Conservation (phyloP, 2,797 vertebrate species). For the Salmo trutta region DNA sequence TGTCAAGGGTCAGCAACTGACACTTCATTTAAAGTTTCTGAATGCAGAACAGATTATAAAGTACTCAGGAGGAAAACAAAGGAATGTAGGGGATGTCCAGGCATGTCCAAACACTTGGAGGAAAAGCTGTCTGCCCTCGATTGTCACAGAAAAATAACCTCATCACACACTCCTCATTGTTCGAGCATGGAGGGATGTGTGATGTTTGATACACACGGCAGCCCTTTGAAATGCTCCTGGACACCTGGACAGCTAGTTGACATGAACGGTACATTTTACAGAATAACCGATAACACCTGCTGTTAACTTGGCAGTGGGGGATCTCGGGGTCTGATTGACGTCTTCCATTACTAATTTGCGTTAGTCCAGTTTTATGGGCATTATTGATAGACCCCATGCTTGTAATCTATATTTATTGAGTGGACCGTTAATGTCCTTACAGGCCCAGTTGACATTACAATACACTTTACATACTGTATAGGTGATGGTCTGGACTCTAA, state of each 20-base stretch:
- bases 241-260: slow-evolving; percentile 1
- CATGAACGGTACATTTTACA: neutral
- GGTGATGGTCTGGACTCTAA: too few relatives aligned
- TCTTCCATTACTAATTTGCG: neutral
- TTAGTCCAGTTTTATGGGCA: neutral
- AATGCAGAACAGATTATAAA: neutral
- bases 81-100: slow-evolving; percentile 32
- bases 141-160: slow-evolving; percentile 65
- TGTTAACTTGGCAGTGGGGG: neutral
- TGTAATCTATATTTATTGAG: neutral
- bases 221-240: neutral
- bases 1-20: slow-evolving; percentile 53
- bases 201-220: neutral
- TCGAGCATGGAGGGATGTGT: slow-evolving; percentile 44
- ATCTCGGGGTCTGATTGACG: slow-evolving; percentile 6
- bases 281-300: neutral
- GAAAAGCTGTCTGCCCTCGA: slow-evolving; percentile 49
- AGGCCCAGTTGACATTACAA: too few relatives aligned
- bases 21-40: neutral
- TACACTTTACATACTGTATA: too few relatives aligned
- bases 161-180: slow-evolving; percentile 60
- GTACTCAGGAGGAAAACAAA: slow-evolving; percentile 3
- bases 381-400: neutral
- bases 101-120: slow-evolving; percentile 30
- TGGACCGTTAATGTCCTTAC: too few relatives aligned